Base-by-base conservation (phyloP, 2,797 vertebrate species). In the Bradypus variegatus region DNA sequence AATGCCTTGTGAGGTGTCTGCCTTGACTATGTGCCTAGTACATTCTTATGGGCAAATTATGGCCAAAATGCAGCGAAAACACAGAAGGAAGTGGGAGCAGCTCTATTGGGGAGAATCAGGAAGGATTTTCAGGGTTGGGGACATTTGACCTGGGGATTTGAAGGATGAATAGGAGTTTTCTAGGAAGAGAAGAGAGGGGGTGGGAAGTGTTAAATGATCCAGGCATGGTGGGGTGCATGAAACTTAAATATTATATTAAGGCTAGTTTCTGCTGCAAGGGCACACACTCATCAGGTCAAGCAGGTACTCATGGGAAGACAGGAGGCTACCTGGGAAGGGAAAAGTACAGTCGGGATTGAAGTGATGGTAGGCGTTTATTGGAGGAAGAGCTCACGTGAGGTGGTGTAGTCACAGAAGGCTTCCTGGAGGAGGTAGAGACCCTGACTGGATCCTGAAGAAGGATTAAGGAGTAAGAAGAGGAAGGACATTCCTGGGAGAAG, bases 121-220 rank as follows among this genome's bases (percentile, higher is more conserved):
- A 83, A 72, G n/a, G 5, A 25, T 48, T 89, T 84, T 25, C 55
- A 31, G 31, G 16, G 23, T 50, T 64, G 10, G 23, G n/a, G 89
- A n/a, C 64, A 21, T 75, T 93, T 6, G 50, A 2, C 73, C 7
- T 45, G 21, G 41, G 81, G 85, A 48, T 94, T 91, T 70, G 64
- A 85, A 45, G 45, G 64, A 50, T 82, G 41, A 62, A 70, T 79
- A 93, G 23, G 81, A 91, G 91, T 93, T 94, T 72, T 2, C 36
- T n/a, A 36, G 6, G 10, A 70, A 2, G 60, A n/a, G 41, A 69
- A 8, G 41, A 21, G 3, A 21, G 4, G 36, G 21, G 36, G 25
- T 23, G 8, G 12, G 33, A 5, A 36, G 18, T 75, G 29, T 64
- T 86, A 77, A 50, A 82, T 64, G 87, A 67, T 27, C 25, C 67